Evolutionary conservation across 1,140 invertebrate species (phyloP), one percentile per base, ranked within the genome.

Genomic region (Rhagoletis zephyria): DNA sequence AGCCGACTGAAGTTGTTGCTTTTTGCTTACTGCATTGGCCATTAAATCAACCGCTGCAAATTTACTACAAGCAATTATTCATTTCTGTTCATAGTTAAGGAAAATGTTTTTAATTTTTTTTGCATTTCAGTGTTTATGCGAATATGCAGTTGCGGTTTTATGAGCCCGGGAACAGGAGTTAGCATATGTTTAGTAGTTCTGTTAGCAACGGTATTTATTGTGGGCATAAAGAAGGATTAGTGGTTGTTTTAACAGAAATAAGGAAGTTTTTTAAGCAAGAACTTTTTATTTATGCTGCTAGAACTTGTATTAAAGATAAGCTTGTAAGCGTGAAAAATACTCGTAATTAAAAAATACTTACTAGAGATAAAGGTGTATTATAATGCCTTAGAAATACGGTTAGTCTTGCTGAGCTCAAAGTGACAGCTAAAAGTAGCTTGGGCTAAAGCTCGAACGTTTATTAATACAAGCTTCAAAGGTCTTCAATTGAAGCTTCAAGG

Each of bases 21-120:
- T 48, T 7, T 7, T 56, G 12, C 7, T 19, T 77, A 45, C 48
- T 74, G 70, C 70, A 51, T 16, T 81, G 51, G 74, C 74, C 74
- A 81, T 81, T 81, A 81, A 56, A 45, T 81, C 74, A 81, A 81
- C 51, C 48, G 42, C 74, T 81, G 74, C 48, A 56, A 81, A 81
- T 81, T 81, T 81, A 81, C 74, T 10, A 81, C 51, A 81, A 56
- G 74, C 45, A 81, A 81, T 81, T 56, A 48, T 81, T 81, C 74
- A 56, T 81, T 81, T 81, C 30, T 30, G 30, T 81, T 81, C 16
- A n/a, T 42, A 9, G 74, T 81, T 81, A 56, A n/a, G 10, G 74
- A 16, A 51, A 56, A 3, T 81, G 51, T 81, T 81, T 81, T 59
- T 59, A 0, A 81, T 81, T 81, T 81, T 81, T 81, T 81, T n/a